Conservation (phyloP, 2,113 vertebrate genomes). For the Scolopax mira region DNA sequence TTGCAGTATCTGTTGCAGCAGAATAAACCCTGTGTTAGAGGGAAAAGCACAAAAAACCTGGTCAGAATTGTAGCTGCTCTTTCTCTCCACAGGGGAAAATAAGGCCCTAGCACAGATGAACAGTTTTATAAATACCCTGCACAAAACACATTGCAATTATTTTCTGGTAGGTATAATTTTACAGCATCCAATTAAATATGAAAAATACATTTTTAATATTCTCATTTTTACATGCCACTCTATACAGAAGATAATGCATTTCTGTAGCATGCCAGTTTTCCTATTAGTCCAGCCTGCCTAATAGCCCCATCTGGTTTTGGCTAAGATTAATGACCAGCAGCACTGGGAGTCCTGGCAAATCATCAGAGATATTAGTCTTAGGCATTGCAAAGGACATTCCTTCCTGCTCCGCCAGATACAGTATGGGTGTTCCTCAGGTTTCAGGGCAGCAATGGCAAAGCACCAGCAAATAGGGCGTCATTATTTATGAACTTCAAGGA, state of each 20-base stretch:
- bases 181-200: conserved; percentile 59
- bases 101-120: conserved; percentile 6
- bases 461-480: neutral
- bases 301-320: conserved; percentile 57
- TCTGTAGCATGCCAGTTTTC: conserved; percentile 30
- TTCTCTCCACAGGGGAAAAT: neutral
- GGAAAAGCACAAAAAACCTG: conserved; percentile 7
- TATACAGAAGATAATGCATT: conserved; percentile 42
- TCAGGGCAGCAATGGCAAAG: neutral
- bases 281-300: conserved; percentile 39
- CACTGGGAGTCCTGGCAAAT: conserved; percentile 39
- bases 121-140: conserved; percentile 18
- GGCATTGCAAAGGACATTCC: neutral
- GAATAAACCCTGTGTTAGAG: neutral
- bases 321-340: conserved; percentile 50
- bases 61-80: neutral
- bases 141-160: conserved; percentile 35
- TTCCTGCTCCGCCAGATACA: neutral
- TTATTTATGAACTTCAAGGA: neutral
- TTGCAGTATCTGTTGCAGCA: conserved; percentile 14
- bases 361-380: conserved; percentile 41
- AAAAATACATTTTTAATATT: conserved; percentile 60
- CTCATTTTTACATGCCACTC: conserved; percentile 28
- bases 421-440: conserved; percentile 14
- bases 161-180: conserved; percentile 29